Conservation (phyloP, 2,888 invertebrate species). For the Meloe dianella region DNA sequence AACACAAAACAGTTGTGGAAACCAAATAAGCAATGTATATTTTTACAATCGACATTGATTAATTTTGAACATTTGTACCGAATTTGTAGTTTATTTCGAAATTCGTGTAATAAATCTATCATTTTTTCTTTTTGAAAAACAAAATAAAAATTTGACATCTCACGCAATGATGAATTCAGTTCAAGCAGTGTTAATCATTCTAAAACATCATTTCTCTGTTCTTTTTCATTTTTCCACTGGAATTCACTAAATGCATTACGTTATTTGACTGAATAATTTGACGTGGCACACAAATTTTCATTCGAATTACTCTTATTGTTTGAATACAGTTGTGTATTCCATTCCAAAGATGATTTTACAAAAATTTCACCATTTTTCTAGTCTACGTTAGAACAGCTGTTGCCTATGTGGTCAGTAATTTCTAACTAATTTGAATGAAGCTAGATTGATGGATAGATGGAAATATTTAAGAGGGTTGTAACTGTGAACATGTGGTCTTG, state of each 20-base stretch:
- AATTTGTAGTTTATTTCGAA: not conserved
- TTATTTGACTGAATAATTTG: too few species aligned
- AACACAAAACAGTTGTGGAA: too few species aligned
- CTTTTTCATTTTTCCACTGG: not conserved
- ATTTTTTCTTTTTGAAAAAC: too few species aligned
- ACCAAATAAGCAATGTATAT: too few species aligned
- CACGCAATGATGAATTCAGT: not conserved
- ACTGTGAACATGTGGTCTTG: slow-evolving; percentile 18
- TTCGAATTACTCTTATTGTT: not conserved
- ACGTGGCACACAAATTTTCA: too few species aligned
- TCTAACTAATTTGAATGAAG: not conserved
- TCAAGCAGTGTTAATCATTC: not conserved
- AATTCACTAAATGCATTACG: not conserved
- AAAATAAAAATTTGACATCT: not conserved
- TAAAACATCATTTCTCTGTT: not conserved
- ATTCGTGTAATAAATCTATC: not conserved
- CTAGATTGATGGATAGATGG: not conserved
- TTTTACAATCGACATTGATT: not conserved
- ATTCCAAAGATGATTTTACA: too few species aligned
- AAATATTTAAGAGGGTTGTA: not conserved
- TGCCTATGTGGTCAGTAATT: not conserved
- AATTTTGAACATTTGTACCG: not conserved
- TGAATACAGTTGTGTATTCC: not conserved
- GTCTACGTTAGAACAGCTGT: not conserved
- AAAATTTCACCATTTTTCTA: too few species aligned